Conservation (phyloP, 2,113 vertebrate genomes). For the Salminus brasiliensis region DNA sequence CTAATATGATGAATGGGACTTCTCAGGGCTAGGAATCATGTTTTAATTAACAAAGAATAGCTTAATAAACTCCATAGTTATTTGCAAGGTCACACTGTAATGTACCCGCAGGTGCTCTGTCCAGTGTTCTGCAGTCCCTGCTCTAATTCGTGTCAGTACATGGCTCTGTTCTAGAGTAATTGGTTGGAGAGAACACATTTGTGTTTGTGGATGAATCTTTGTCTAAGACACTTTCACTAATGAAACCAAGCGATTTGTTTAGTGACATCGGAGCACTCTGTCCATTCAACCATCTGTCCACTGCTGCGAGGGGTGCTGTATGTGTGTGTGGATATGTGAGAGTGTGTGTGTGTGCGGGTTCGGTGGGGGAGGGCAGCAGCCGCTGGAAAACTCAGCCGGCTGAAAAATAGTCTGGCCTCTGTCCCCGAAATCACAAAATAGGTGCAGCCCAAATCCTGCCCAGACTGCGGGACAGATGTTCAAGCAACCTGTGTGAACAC, state of each 20-base stretch:
- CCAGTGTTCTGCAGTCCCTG: not conserved
- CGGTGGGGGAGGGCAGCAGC: not conserved
- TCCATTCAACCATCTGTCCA: conserved; percentile 56
- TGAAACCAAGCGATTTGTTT: conserved; percentile 46
- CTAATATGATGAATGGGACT: too few relatives aligned
- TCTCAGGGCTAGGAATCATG: too few relatives aligned
- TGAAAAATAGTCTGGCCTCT: conserved; percentile 40
- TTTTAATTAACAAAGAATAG: not conserved
- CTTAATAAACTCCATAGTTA: not conserved
- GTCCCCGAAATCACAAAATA: conserved; percentile 17
- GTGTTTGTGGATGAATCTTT: conserved; percentile 21
- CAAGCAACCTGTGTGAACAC: conserved; percentile 12
- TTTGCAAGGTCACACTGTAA: not conserved
- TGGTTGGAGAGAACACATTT: conserved; percentile 22
- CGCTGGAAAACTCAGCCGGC: conserved; percentile 32
- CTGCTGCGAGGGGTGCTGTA: not conserved
- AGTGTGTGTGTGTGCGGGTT: not conserved
- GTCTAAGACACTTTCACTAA: conserved; percentile 42
- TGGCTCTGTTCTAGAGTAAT: conserved; percentile 29
- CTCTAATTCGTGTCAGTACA: conserved; percentile 40
- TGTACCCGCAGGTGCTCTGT: not conserved
- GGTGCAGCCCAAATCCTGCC: conserved; percentile 26
- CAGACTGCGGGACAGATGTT: conserved; percentile 61
- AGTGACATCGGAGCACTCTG: conserved; percentile 23
- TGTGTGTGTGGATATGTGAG: not conserved